Evolutionary conservation across 2,888 invertebrate species (phyloP).

Genomic region (Andrena minutula): DNA sequence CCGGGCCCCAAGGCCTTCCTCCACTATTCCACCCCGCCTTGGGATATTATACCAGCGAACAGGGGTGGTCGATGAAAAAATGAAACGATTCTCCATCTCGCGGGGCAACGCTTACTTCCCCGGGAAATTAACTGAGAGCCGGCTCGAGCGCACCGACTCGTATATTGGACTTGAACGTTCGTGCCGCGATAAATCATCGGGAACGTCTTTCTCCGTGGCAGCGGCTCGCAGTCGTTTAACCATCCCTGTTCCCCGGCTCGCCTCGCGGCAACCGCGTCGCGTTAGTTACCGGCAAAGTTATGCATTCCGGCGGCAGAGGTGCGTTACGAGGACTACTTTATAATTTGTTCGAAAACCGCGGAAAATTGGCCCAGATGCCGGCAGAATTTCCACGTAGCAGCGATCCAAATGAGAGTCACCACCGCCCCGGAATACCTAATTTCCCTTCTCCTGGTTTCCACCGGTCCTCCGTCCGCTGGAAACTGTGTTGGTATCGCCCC

Average conservation of each 20-base stretch:
- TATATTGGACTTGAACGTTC: background rate
- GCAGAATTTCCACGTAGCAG: background rate
- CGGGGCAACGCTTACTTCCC: background rate
- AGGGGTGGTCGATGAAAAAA: background rate
- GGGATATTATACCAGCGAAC: background rate
- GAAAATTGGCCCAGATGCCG: background rate
- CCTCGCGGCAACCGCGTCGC: background rate
- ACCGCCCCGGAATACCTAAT: too few species aligned
- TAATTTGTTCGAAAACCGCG: background rate
- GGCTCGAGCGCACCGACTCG: background rate
- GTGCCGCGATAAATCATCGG: slow-evolving; percentile 16
- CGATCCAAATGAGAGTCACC: too few species aligned
- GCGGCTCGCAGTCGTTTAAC: background rate
- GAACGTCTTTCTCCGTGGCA: background rate
- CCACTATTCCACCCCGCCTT: slow-evolving; percentile 6
- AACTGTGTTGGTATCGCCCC: too few species aligned
- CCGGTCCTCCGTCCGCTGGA: too few species aligned
- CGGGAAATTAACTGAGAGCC: slow-evolving; percentile 5
- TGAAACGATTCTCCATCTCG: background rate
- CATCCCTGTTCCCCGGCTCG: background rate
- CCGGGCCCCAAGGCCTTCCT: slow-evolving; percentile 2
- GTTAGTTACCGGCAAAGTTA: background rate
- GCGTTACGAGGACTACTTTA: background rate
- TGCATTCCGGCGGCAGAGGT: background rate
- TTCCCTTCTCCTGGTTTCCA: too few species aligned